Base-by-base conservation (phyloP, 2,888 invertebrate species). In the Antheraea assamensis region DNA sequence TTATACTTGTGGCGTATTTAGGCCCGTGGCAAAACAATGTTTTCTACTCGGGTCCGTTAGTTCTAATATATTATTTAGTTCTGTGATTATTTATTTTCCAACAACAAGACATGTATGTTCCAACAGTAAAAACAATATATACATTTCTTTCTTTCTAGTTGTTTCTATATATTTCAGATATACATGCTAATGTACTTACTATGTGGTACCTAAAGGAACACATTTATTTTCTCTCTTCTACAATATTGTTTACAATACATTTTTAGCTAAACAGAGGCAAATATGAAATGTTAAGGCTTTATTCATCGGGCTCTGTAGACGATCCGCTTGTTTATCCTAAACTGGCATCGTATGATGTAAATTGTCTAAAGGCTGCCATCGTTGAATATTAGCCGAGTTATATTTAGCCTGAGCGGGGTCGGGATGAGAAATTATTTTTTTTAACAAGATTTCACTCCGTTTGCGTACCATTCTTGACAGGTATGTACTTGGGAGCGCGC, bases 341-440 rank as follows among this genome's bases (percentile, higher is more conserved):
- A 55, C 71, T 58, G 71, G 10, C 49, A 31, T 70, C 42, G 21
- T 35, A 70, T 42, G 24, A 70, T 47, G 7, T 27, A 71, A 35
- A 27, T 17, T 42, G 19, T 49, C 52, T 71, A 15, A 27, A 47
- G 47, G 27, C 17, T 24, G 47, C 27, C 27, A 27, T 30, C 52
- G 27, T 49, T 49, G 15, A 49, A 47, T n/a, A 68, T 68, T 68
- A 68, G 7, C 47, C 4, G 66, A 7, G 74, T 55, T 72, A 70
- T 64, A 72, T 73, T 75, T 64, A 49, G 47, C 30, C 42, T 35
- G 19, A 64, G 58, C 35, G 70, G 70, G 70, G 73, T 55, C 31
- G 55, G 19, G 24, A 70, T 70, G 70, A 42, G 73, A 73, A 70
- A 73, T 73, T 70, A 73, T 73, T 73, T 27, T 70, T 70, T 73